Base-by-base conservation (phyloP, 2,797 vertebrate species). In the Enteromius treurensis region DNA sequence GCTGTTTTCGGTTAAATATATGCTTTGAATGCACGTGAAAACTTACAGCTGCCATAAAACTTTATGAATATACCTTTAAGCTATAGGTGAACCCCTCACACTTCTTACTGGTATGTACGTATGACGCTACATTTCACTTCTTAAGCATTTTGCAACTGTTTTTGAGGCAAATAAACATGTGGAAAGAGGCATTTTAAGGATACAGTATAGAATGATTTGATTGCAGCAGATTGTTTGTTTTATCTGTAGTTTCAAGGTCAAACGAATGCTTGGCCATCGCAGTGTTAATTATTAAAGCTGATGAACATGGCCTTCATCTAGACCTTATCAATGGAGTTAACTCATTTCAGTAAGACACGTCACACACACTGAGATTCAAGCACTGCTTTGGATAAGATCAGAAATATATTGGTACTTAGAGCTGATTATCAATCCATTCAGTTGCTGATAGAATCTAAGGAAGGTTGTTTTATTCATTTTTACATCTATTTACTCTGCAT, bases 261-360 rank as follows among this genome's bases (percentile, higher is more conserved):
- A 42, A 51, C 13, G 14, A 85, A 77, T 42, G 62, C 51, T 55
- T 65, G 21, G 69, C 64, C 32, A 55, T 64, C 32, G 51, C 37
- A 62, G 75, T 83, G 88, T 90, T 90, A 89, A 89, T 89, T 84
- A 89, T 90, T 90, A 90, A 85, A 89, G 79, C 26, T 80, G 84
- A 81, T 51, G 75, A 77, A 84, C 67, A 5, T 85, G 85, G 60
- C 87, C 84, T 88, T 89, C 83, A 86, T 58, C 81, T 75, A 26
- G 15, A 49, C 14, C 79, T 90, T 88, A 88, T 89, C 84, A 78
- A 70, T 37, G 37, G n/a, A 64, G 26, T 62, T 77, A 84, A 82
- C 29, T 69, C 40, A 78, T 55, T 62, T 60, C 29, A 53, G 23
- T 45, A 53, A 51, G 11, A 81, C 79, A 70, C 42, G 75, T 84